Base-by-base conservation (phyloP, 2,888 invertebrate genomes). In the Junonia oenone region DNA sequence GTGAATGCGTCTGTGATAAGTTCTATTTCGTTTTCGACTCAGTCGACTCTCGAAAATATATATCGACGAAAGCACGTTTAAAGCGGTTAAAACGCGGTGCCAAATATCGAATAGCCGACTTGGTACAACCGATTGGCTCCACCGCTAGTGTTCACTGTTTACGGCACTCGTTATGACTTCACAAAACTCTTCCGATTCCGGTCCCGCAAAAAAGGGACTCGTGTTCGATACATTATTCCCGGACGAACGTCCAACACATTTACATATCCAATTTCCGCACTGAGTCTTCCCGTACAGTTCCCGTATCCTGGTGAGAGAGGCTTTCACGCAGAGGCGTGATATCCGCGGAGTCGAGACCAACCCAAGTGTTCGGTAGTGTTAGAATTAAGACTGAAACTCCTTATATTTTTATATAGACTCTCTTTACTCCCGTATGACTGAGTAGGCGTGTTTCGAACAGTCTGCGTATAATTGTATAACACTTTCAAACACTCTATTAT, bases 1-100 rank as follows among this genome's bases (percentile, higher is more conserved):
- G 45, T 45, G 51, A 35, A 45, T 52, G 51, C 13, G 51, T 37
- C 51, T 52, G 27, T 35, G 51, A 37, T 51, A 45, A 26, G 45
- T 15, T 31, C 15, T 31, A 11, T 29, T 43, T 13, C 22, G 26
- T 13, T n/a, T 26, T 14, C 26, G 26, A 26, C 43, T 13, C 26
- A n/a, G 38, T 13, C 43, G 43, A 43, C 2, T 22, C 11, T 40
- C 19, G 19, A 8, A 9, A 2, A 3, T 8, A 11, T 29, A 8
- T 11, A 5, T 11, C 29, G 29, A 2, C 3, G 2, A 15, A 2
- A 37, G 22, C 5, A 26, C 22, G 45, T 45, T 9, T n/a, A 2
- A 15, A 26, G 4, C 45, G 45, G n/a, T n/a, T n/a, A n/a, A n/a
- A n/a, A n/a, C 26, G 14, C 11, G 27, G 27, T 27, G 45, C 45